Base-by-base conservation (phyloP, 1,140 invertebrate genomes). In the Babylonia areolata region DNA sequence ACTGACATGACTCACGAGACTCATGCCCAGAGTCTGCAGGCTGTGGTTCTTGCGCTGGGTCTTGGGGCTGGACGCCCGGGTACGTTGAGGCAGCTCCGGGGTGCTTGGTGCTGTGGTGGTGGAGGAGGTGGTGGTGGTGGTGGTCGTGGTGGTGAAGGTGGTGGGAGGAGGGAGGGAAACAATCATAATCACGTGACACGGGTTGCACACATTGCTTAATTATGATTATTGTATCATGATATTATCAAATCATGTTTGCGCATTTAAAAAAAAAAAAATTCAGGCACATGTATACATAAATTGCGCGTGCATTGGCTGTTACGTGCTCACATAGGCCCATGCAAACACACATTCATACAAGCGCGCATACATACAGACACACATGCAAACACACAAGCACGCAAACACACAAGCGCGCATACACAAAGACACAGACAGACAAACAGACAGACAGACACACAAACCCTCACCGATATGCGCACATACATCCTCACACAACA, bases 71-170 rank as follows among this genome's bases (percentile, higher is more conserved):
- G 75, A 33, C 20, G 33, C 73, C 20, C 86, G 86, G 28, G 75
- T 85, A 15, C 86, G 40, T n/a, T 88, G 89, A 42, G 88, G 88
- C 23, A 88, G 73, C 71, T 92, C 91, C 17, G 92, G 91, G 9
- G 91, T 92, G 33, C 89, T 90, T 42, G 92, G 90, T 42, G 90
- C 92, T 92, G 84, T 1, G 86, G n/a, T n/a, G n/a, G n/a, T n/a
- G n/a, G n/a, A n/a, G n/a, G n/a, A n/a, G n/a, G n/a, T n/a, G n/a
- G n/a, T n/a, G n/a, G n/a, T n/a, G n/a, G n/a, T n/a, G n/a, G n/a
- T n/a, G n/a, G n/a, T n/a, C n/a, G n/a, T n/a, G n/a, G n/a, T n/a
- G n/a, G n/a, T n/a, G n/a, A n/a, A n/a, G n/a, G n/a, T n/a, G n/a
- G n/a, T n/a, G n/a, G n/a, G n/a, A n/a, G n/a, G n/a, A n/a, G n/a